Base-by-base conservation (phyloP, 2,113 vertebrate species). In the Saiga tatarica region DNA sequence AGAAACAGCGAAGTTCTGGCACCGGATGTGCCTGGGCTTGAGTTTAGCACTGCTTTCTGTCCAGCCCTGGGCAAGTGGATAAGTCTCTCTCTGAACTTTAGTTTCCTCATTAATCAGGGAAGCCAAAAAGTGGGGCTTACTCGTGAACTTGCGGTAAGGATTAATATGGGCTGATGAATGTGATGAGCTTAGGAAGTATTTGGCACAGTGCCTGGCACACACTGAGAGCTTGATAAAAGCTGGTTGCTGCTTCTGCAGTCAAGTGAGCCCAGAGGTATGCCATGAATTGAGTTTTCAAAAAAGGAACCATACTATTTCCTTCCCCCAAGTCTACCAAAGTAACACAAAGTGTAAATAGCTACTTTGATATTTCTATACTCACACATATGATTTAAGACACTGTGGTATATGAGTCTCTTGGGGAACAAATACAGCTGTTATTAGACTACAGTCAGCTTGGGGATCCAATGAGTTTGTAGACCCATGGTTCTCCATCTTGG, bases 401-500 rank as follows among this genome's bases (percentile, higher is more conserved):
- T 71, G 21, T 57, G 78, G 60, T 82, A 39, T 23, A 79, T 9
- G 33, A 87, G 91, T 57, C 81, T 23, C 19, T 71, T 71, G 83
- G 59, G 64, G 36, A 85, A 86, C 74, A 94, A 94, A 89, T 12
- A 95, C 71, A 91, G 53, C 53, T 94, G 67, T 95, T 85, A 88
- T 94, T 90, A 94, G 87, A 92, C 42, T 15, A 52, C 7, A 84
- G 26, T 45, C 53, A 39, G 47, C 42, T 60, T 60, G 23, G 76
- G 81, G 53, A 62, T 3, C 78, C 91, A 81, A 55, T 53, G 57
- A n/a, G 81, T 81, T 36, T 82, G 50, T 12, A 89, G 62, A 30
- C 8, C 42, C 50, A 60, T 4, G 52, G 81, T 28, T 97, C 79
- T 79, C 79, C 83, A 12, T 21, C 26, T 25, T 7, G 13, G 79